Percentiles rank a stretch among this genome's conserved stretches.
These are phyloP conservation scores for Poeciliopsis retropinna DNA, from an alignment of 2,113 vertebrate species.

Conservation along the genomic window DNA sequence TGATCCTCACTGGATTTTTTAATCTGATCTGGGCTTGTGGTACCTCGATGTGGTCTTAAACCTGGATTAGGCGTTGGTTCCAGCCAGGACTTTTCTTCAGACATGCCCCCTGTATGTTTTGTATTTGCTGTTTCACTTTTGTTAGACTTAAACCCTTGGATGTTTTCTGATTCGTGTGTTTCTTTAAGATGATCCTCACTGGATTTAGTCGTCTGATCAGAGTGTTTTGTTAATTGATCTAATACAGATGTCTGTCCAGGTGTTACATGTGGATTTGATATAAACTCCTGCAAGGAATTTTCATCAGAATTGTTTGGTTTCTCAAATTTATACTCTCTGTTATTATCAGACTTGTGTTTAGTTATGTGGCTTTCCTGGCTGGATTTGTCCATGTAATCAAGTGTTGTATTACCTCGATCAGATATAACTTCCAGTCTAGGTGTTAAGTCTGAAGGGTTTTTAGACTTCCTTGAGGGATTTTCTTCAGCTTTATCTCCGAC, in stretches of 20 bases:
- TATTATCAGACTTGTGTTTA: not conserved
- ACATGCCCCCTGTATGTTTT: not conserved
- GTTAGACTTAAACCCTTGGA: not conserved
- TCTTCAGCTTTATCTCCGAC: not conserved
- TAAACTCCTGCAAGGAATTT: not conserved
- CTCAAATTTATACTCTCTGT: not conserved
- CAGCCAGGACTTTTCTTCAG: not conserved
- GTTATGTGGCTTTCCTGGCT: not conserved
- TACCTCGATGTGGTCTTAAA: not conserved
- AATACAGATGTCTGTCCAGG: slow-evolving; percentile 7
- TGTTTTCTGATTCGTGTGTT: not conserved
- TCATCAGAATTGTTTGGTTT: not conserved
- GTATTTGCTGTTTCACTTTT: not conserved
- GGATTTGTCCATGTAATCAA: not conserved
- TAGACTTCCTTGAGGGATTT: not conserved
- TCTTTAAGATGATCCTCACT: slow-evolving; percentile 8
- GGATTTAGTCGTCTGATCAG: slow-evolving; percentile 17
- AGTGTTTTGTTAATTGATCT: not conserved
- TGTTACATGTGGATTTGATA: slow-evolving; percentile 17
- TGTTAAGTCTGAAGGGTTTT: slow-evolving; percentile 13
- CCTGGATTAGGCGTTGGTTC: slow-evolving; percentile 18
- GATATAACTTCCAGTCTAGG: slow-evolving; percentile 4
- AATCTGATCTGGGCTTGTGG: not conserved
- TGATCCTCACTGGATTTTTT: not conserved
- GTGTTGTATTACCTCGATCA: not conserved